Conservation (phyloP, 1,140 invertebrate species). For the Brachionus asplanchnoidis region DNA sequence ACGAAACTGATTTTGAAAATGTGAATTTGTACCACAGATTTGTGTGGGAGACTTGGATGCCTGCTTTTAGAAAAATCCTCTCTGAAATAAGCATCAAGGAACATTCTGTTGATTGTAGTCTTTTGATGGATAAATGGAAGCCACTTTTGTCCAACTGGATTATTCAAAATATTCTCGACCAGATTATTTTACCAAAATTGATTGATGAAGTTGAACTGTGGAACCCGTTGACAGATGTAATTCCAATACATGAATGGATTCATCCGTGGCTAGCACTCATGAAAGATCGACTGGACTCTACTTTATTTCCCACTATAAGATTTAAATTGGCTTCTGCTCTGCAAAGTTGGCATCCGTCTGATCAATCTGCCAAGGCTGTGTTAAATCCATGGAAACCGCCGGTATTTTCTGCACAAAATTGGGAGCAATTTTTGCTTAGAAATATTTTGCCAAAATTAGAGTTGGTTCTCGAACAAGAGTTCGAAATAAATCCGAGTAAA, state of each 20-base stretch:
- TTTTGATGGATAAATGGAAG: constrained; percentile 74
- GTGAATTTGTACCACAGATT: constrained; percentile 72
- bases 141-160: constrained; percentile 76
- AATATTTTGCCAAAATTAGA: constrained; percentile 79
- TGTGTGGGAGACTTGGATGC: constrained; percentile 85
- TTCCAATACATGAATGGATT: constrained; percentile 92
- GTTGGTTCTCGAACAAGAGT: constrained; percentile 56
- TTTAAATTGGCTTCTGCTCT: constrained; percentile 82
- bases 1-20: constrained; percentile 44
- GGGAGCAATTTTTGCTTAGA: constrained; percentile 77
- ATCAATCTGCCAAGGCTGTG: constrained; percentile 83
- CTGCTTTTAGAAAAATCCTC: constrained; percentile 67
- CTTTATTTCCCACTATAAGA: constrained; percentile 65
- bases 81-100: constrained; percentile 61
- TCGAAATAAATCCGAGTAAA: constrained; percentile 78
- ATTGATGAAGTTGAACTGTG: constrained; percentile 76
- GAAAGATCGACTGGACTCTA: constrained; percentile 56
- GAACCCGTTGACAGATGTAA: constrained; percentile 86
- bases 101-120: constrained; percentile 68
- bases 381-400: constrained; percentile 77
- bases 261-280: constrained; percentile 85
- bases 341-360: constrained; percentile 75
- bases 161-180: constrained; percentile 72
- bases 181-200: constrained; percentile 73
- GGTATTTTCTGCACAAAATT: constrained; percentile 73